Conservation (phyloP, 2,797 vertebrate genomes). For the Erithacus rubecula region DNA sequence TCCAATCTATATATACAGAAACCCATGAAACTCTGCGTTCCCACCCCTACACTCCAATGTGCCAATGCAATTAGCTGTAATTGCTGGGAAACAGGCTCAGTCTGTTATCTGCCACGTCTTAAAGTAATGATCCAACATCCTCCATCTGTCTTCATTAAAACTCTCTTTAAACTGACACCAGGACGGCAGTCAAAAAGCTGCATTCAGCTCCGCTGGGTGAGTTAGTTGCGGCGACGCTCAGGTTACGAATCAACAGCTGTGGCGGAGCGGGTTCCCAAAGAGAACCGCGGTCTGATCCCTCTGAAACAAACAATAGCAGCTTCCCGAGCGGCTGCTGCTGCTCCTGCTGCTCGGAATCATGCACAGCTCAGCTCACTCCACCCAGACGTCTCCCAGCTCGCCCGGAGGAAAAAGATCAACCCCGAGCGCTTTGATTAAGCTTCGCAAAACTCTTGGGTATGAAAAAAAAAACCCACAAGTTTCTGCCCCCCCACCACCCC, state of each 20-base stretch:
- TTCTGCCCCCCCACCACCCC: not conserved
- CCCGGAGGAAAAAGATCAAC: not conserved
- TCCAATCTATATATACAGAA: not conserved
- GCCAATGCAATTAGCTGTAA: constrained; percentile 49
- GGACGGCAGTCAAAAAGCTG: not conserved
- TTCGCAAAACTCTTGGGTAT: not conserved
- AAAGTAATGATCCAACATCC: constrained; percentile 26
- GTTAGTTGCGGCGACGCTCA: not conserved
- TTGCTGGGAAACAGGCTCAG: constrained; percentile 46
- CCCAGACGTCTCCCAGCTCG: not conserved
- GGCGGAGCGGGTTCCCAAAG: not conserved
- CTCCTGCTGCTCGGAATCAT: not conserved
- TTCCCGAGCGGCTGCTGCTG: not conserved
- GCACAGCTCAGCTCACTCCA: constrained; percentile 28
- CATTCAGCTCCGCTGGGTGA: not conserved
- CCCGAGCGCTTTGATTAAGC: not conserved
- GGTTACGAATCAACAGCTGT: constrained; percentile 15
- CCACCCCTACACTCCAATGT: not conserved
- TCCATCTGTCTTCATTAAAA: constrained; percentile 51
- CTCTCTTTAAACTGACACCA: constrained; percentile 11
- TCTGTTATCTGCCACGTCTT: constrained; percentile 46
- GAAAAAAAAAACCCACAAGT: not conserved
- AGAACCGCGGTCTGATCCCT: not conserved
- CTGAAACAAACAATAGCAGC: constrained; percentile 36
- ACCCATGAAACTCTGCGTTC: not conserved